A percentile compares a stretch with the other conserved stretches of the same genome.
Conservation (phyloP, 2,113 vertebrate genomes). For the Ellobius talpinus region DNA sequence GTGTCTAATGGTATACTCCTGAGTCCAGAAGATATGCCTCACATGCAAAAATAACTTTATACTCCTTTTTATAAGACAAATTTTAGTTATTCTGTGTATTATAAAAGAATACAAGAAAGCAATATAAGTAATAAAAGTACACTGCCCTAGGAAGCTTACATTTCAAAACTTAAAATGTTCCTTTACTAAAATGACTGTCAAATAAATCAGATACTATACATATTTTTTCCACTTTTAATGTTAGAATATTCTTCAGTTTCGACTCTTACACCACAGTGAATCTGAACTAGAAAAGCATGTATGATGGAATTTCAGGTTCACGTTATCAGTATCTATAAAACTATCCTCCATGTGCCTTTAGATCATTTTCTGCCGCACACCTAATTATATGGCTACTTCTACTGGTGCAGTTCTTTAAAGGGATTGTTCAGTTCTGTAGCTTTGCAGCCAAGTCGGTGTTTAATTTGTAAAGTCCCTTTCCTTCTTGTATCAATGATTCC, state of each 20-base stretch:
- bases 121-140: background rate
- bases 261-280: slow-evolving; percentile 21
- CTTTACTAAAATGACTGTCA: slow-evolving; percentile 63
- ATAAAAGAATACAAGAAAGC: slow-evolving; percentile 24
- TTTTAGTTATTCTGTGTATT: slow-evolving; percentile 13
- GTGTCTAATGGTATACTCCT: background rate
- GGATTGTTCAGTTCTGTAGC: slow-evolving; percentile 51
- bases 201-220: slow-evolving; percentile 48
- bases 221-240: slow-evolving; percentile 68
- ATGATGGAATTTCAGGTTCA: slow-evolving; percentile 74
- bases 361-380: slow-evolving; percentile 59
- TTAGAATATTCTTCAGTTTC: slow-evolving; percentile 68
- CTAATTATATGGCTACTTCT: slow-evolving; percentile 73
- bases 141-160: background rate
- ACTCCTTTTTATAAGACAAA: slow-evolving; percentile 34
- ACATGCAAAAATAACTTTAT: slow-evolving; percentile 18
- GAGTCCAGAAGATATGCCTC: background rate
- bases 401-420: slow-evolving; percentile 60
- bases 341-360: slow-evolving; percentile 69
- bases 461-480: slow-evolving; percentile 69
- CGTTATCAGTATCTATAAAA: slow-evolving; percentile 72
- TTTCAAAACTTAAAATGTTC: background rate
- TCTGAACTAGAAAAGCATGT: slow-evolving; percentile 75
- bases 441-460: slow-evolving; percentile 63
- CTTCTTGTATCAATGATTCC: slow-evolving; percentile 60